These are phyloP conservation scores for Cryptotis parvus DNA, from an alignment of 2,113 vertebrate genomes.

Conservation along the genomic window DNA sequence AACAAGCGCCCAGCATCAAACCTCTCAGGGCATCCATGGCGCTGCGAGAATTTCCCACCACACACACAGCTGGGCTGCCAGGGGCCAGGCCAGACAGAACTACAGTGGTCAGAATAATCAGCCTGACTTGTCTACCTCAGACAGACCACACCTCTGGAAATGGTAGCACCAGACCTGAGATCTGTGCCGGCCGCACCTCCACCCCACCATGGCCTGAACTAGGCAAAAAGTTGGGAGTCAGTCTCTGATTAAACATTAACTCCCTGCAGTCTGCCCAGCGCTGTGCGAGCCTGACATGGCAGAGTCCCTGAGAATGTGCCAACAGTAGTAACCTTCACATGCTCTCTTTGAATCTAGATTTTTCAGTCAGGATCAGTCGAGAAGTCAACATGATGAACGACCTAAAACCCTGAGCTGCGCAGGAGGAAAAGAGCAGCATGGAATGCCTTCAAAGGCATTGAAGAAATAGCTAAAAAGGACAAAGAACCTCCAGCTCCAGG, in stretches of 20 bases:
- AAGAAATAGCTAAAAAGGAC: no score
- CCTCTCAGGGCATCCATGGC: background rate
- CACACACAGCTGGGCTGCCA: no score
- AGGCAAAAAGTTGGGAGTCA: background rate
- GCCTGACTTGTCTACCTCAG: background rate
- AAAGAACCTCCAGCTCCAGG: no score
- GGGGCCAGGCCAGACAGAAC: background rate
- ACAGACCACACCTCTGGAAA: background rate
- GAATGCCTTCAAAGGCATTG: no score
- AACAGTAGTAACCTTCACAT: background rate
- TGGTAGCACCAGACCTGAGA: no score
- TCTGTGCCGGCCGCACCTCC: background rate
- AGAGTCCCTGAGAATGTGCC: background rate
- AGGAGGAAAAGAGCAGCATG: no score
- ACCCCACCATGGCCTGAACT: background rate
- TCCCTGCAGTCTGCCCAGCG: background rate
- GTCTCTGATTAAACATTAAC: background rate
- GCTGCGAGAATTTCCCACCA: background rate
- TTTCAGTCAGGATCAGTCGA: background rate
- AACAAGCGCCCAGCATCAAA: background rate
- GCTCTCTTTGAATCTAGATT: background rate
- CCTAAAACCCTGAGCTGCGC: no score
- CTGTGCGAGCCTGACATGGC: background rate
- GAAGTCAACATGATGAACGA: no score
- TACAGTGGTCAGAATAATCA: fast-evolving